These are phyloP conservation scores for Tetranychus truncatus DNA, from an alignment of 2,888 invertebrate species.

Conservation along the genomic window DNA sequence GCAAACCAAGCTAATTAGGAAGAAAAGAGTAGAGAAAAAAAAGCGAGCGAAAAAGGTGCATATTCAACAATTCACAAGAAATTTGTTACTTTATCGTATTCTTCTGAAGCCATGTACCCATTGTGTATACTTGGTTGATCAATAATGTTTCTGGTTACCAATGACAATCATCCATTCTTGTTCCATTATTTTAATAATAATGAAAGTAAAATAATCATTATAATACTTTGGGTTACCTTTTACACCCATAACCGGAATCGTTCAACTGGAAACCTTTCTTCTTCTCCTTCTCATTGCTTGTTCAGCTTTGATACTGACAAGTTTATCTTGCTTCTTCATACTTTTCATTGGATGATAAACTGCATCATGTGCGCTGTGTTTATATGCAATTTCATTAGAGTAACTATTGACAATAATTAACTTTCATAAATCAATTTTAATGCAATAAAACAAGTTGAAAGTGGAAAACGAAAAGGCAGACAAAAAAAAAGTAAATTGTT, in stretches of 20 bases:
- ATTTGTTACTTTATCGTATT: not conserved
- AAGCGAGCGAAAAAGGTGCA: not conserved
- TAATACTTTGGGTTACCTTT: not conserved
- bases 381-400: no score
- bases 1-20: no score
- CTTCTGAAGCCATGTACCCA: not conserved
- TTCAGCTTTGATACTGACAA: not conserved
- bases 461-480: no score
- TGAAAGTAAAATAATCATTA: no score
- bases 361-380: no score
- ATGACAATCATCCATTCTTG: not conserved
- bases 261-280: not conserved
- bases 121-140: not conserved
- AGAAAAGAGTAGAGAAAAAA: not conserved
- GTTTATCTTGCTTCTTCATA: not conserved
- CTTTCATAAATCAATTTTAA: no score
- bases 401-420: no score
- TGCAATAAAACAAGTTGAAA: no score
- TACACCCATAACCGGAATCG: not conserved
- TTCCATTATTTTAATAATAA: no score
- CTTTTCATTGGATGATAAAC: no score
- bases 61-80: not conserved
- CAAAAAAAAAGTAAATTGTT: no score
- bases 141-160: not conserved
- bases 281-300: no score